Conservation (phyloP, 1,140 invertebrate genomes). For the Oppia nitens region DNA sequence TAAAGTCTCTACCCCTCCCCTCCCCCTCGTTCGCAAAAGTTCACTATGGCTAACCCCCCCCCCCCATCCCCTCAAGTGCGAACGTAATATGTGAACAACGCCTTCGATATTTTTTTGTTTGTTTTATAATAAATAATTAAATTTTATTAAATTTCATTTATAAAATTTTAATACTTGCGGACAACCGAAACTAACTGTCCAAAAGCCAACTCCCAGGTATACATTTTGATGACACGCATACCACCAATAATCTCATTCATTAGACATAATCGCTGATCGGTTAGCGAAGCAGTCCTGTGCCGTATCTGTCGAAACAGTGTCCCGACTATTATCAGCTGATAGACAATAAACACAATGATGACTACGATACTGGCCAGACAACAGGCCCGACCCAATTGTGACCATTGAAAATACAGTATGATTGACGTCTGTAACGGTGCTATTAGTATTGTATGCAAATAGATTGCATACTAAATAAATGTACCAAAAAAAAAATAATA, state of each 20-base stretch:
- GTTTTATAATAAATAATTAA: no score
- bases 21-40: no score
- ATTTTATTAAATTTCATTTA: no score
- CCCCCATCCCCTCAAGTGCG: no score
- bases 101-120: no score
- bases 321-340: slow-evolving; percentile 17
- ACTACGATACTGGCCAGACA: slow-evolving; percentile 14
- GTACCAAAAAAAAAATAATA: slow-evolving; percentile 28
- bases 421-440: slow-evolving; percentile 17
- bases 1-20: no score
- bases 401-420: slow-evolving; percentile 15
- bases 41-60: no score
- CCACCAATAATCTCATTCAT: slow-evolving; percentile 86
- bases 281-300: slow-evolving; percentile 45
- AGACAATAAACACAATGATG: slow-evolving; percentile 16
- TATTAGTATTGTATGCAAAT: slow-evolving; percentile 15
- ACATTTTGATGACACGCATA: no score
- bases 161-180: no score
- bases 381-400: slow-evolving; percentile 27
- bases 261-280: slow-evolving; percentile 62
- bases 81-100: no score
- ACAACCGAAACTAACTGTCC: slow-evolving; percentile 40
- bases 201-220: slow-evolving; percentile 59
- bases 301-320: slow-evolving; percentile 25
- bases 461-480: slow-evolving; percentile 17